Base-by-base conservation (phyloP, 2,888 invertebrate species). In the Eupithecia subumbrata region DNA sequence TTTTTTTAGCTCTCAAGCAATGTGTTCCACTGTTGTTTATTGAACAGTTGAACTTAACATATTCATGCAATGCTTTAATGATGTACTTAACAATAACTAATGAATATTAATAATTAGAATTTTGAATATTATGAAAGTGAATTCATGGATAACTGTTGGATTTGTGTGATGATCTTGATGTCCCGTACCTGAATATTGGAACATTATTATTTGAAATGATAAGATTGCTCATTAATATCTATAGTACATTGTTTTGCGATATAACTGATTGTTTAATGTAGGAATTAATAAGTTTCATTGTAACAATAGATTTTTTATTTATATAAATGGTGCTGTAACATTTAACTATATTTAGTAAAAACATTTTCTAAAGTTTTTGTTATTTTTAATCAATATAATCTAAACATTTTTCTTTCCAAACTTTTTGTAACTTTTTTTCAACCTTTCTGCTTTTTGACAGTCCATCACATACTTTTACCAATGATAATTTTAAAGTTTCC, bases 401-500 rank as follows among this genome's bases (percentile, higher is more conserved):
- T 79, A 90, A 83, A 84, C 94, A 95, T 87, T 93, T 95, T 81
- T 92, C 89, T 80, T 91, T 86, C 95, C 95, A 95, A 79, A 93
- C 88, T 80, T 89, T 91, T 79, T 89, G 80, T 69, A 94, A 86
- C 79, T 91, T 93, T 76, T 84, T 91, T 82, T 90, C 86, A 71
- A 94, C 87, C 86, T 92, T 93, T 81, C 88, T 89, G 56, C 88
- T 88, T 37, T 86, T 89, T 16, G 86, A 81, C 25, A 88, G 77
- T 11, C 82, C 79, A 11, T 88, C 82, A 74, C 86, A 84, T 16
- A 93, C 82, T 83, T 90, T 91, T 5, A 86, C 78, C 22, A 95
- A 79, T 60, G 89, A 86, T 37, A 86, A 91, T 85, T 91, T 95
- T 18, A 96, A 84, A 69, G 94, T 89, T 82, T 95, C 95, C 95